phyloP scores from a whole-genome alignment of 2,888 invertebrate species.

The Muschampia plurimacula region DNA sequence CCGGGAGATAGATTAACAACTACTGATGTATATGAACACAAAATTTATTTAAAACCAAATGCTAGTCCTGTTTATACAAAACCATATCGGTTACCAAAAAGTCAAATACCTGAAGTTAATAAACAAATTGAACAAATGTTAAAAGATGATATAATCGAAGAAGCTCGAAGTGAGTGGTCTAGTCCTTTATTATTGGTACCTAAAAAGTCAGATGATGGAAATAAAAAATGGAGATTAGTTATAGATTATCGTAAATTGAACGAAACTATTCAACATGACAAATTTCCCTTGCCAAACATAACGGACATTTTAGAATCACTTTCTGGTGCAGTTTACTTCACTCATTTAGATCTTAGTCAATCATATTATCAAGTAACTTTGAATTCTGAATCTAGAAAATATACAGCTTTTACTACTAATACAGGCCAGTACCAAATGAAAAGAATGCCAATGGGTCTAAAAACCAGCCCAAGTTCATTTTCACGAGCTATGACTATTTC shows the following conservation, averaged over 20 bases:
- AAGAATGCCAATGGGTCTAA: conserved; percentile 34
- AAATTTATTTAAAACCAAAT: conserved; percentile 4
- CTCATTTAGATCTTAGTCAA: conserved; percentile 27
- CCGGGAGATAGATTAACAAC: not conserved
- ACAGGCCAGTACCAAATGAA: conserved; percentile 31
- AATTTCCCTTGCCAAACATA: not conserved
- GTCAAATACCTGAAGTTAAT: not conserved
- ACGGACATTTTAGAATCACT: not conserved
- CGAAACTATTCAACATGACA: not conserved
- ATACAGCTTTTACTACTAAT: conserved; percentile 23
- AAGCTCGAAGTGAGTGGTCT: not conserved
- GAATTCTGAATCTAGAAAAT: conserved; percentile 13
- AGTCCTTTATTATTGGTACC: conserved; percentile 1
- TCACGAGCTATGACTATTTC: not conserved
- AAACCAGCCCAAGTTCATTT: conserved; percentile 32
- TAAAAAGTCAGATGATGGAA: not conserved
- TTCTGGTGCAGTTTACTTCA: not conserved
- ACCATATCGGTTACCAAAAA: conserved; percentile 1
- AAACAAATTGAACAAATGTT: conserved; percentile 1
- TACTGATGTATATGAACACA: not conserved
- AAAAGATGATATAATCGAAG: not conserved
- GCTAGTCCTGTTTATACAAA: not conserved
- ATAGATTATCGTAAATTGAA: not conserved
- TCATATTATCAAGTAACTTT: no score
- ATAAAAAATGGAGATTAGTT: not conserved